Base-by-base conservation (phyloP, 2,888 invertebrate genomes). In the Deilephila elpenor region DNA sequence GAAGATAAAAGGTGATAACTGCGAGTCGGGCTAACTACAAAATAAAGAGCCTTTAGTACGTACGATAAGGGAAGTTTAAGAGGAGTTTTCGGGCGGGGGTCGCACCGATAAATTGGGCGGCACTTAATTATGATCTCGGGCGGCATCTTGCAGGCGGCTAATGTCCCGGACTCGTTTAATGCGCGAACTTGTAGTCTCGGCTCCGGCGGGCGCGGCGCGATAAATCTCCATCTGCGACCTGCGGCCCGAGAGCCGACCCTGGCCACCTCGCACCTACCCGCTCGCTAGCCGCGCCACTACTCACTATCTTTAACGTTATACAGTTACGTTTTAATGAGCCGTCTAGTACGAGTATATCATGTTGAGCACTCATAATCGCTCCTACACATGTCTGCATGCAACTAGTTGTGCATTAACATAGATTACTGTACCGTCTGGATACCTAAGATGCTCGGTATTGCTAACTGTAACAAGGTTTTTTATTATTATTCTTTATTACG, bases 81-180 rank as follows among this genome's bases (percentile, higher is more conserved):
- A 90, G 91, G 91, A 93, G 92, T 93, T 93, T 90, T 90, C 86
- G 86, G 88, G 91, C 86, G 89, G 89, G 93, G 93, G 93, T 93
- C 93, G 93, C 88, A 86, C 94, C 94, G 92, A 94, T 94, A 94
- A 94, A 94, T 94, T 93, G 94, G 93, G 92, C 92, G 93, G 93
- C 93, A 94, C 93, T 94, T 94, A 94, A 94, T 94, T 94, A 94
- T 93, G 94, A 94, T 94, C 93, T 93, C 90, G 93, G 92, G 92
- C 92, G 93, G 94, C 94, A 94, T 94, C 93, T 94, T 94, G 94
- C 94, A 93, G 88, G 89, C 91, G 91, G 92, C 93, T 94, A 94
- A 94, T 94, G 93, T 93, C 89, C 92, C 93, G 91, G 92, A 93
- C 87, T 94, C 93, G 93, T 94, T 93, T 93, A 94, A 94, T 94